A percentile compares a stretch with the other conserved stretches of the same genome.
These are phyloP conservation scores for Dolichallabes microphthalmus DNA, from an alignment of 2,113 vertebrate species.

Conservation along the genomic window DNA sequence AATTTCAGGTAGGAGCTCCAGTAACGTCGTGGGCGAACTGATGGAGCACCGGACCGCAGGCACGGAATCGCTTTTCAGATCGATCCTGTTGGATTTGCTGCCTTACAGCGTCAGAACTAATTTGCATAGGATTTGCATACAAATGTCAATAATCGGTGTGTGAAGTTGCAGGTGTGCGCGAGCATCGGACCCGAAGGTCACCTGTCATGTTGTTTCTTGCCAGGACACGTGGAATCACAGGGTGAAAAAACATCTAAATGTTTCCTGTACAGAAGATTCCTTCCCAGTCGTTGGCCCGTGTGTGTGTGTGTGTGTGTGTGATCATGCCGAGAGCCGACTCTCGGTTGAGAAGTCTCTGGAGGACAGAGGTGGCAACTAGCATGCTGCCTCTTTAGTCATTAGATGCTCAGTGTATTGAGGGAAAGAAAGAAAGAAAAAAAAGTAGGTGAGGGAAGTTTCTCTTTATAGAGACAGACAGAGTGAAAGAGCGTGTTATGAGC, in stretches of 20 bases:
- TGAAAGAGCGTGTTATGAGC: conserved; percentile 4
- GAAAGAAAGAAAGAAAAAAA: neutral
- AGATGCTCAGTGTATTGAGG: conserved; percentile 15
- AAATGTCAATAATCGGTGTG: neutral
- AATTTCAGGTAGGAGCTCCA: too few relatives aligned
- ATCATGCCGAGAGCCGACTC: conserved; percentile 4
- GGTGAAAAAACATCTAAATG: conserved; percentile 9
- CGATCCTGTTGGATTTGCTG: neutral
- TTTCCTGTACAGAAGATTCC: neutral
- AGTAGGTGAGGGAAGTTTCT: conserved; percentile 37
- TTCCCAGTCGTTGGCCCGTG: neutral
- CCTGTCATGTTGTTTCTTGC: neutral
- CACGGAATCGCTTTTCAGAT: neutral
- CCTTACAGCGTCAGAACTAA: neutral
- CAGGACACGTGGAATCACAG: too few relatives aligned
- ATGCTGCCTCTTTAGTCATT: conserved; percentile 40
- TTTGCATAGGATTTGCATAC: neutral
- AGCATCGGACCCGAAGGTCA: neutral
- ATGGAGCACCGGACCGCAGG: neutral
- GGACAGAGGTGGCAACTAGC: conserved; percentile 26
- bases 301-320: conserved; percentile 15
- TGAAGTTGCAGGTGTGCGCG: neutral
- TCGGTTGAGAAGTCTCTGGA: conserved; percentile 24
- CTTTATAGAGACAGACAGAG: conserved; percentile 21
- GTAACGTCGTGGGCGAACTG: neutral